Percentiles rank a stretch among this genome's conserved stretches.
Conservation (phyloP, 2,113 vertebrate genomes). For the Phocoena phocoena region DNA sequence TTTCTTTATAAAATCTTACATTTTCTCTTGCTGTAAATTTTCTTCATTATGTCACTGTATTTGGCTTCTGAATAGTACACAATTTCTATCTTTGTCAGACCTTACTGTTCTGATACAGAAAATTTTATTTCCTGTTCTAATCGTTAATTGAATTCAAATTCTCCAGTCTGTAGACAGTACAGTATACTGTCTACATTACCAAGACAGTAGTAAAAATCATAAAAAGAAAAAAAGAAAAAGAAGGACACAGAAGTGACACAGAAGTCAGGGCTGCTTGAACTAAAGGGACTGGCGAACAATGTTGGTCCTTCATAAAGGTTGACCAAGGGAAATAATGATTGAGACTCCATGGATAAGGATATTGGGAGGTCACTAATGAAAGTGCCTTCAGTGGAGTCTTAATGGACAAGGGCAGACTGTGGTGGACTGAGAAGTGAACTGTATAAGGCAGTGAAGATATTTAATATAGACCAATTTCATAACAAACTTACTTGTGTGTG, state of each 20-base stretch:
- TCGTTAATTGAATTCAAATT: background rate
- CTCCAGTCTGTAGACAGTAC: background rate
- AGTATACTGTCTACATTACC: too few species aligned
- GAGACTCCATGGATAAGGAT: background rate
- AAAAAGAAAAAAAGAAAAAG: background rate
- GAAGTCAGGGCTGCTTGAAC: background rate
- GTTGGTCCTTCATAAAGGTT: background rate
- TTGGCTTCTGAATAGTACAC: background rate
- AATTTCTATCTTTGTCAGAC: background rate
- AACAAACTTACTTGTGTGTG: background rate
- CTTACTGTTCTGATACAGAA: background rate
- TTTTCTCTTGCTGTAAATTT: background rate
- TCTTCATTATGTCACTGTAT: background rate
- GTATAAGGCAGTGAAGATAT: background rate
- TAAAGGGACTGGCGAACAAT: background rate
- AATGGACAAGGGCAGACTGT: background rate
- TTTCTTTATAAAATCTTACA: background rate
- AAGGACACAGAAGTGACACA: background rate
- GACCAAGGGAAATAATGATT: background rate
- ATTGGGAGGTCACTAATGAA: background rate
- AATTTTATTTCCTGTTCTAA: background rate
- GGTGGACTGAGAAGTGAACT: background rate
- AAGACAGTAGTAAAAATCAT: background rate
- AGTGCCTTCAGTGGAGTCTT: background rate
- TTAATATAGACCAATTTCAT: background rate